Percentiles rank a stretch among this genome's conserved stretches.
Evolutionary conservation across 2,888 invertebrate species (phyloP).

Genomic region (Caenorhabditis sinica): DNA sequence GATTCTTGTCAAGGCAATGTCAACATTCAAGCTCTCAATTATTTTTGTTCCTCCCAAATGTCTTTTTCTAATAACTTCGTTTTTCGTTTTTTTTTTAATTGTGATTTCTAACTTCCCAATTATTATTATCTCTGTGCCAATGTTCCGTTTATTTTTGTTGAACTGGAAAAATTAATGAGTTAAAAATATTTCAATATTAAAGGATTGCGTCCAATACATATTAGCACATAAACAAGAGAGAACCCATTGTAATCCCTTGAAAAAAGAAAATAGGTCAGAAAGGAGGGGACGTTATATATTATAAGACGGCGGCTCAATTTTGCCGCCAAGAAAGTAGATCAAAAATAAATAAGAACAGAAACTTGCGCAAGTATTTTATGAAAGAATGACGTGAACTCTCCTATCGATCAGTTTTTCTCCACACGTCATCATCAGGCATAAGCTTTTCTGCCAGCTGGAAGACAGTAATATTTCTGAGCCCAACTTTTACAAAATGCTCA

Average conservation of each 20-base stretch:
- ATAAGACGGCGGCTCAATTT: no score
- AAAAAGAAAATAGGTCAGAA: no score
- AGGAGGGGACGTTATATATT: no score
- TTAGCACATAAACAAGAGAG: no score
- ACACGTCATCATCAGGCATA: neutral
- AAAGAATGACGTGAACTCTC: no score
- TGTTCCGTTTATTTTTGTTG: conserved; percentile 12
- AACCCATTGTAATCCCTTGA: no score
- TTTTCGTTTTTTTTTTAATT: neutral
- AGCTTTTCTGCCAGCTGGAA: neutral
- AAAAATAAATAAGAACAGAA: no score
- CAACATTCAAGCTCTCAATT: neutral
- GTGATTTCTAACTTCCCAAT: conserved; percentile 16
- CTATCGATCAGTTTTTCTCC: no score
- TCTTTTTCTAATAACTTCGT: neutral
- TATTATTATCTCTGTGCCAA: conserved; percentile 50
- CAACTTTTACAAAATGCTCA: conserved; percentile 17
- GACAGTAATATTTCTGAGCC: neutral
- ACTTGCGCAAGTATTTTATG: no score
- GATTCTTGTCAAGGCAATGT: neutral
- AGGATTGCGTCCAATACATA: no score
- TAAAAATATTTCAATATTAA: neutral
- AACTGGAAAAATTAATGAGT: conserved; percentile 9
- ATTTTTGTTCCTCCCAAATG: neutral
- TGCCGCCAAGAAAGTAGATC: no score